Evolutionary conservation across 2,113 vertebrate genomes (phyloP).

Genomic region (Ranitomeya variabilis): DNA sequence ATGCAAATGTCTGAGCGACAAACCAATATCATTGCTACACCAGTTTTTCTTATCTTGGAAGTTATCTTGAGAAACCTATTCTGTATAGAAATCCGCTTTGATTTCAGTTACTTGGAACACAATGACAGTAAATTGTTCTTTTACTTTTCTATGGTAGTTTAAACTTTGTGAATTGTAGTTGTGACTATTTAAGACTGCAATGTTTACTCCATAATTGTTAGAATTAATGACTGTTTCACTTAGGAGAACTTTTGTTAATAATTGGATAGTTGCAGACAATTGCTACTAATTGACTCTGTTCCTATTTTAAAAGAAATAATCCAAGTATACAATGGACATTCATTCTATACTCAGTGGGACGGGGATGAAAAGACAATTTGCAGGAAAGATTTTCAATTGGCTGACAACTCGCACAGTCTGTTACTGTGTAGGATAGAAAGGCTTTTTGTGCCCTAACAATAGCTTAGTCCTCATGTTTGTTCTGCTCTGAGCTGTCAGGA

Average conservation of each 20-base stretch:
- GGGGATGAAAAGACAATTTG: conserved; percentile 18
- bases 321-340: neutral
- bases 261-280: neutral
- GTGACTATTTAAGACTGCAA: neutral
- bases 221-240: neutral
- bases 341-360: neutral
- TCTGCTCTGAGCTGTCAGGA: conserved; percentile 10
- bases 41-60: too few relatives aligned
- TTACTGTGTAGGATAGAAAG: conserved; percentile 10
- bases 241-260: neutral
- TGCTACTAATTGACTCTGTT: neutral
- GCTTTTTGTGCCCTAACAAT: conserved; percentile 35
- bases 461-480: neutral
- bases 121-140: neutral
- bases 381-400: conserved; percentile 25
- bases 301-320: neutral
- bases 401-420: conserved; percentile 11
- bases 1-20: too few relatives aligned
- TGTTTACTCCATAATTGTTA: neutral
- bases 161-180: neutral
- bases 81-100: too few relatives aligned
- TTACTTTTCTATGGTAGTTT: neutral
- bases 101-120: too few relatives aligned
- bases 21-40: too few relatives aligned
- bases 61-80: too few relatives aligned